Evolutionary conservation across 2,888 invertebrate species (phyloP), one percentile per base, ranked within the genome.

Genomic region (Sclerodermus sp.): DNA sequence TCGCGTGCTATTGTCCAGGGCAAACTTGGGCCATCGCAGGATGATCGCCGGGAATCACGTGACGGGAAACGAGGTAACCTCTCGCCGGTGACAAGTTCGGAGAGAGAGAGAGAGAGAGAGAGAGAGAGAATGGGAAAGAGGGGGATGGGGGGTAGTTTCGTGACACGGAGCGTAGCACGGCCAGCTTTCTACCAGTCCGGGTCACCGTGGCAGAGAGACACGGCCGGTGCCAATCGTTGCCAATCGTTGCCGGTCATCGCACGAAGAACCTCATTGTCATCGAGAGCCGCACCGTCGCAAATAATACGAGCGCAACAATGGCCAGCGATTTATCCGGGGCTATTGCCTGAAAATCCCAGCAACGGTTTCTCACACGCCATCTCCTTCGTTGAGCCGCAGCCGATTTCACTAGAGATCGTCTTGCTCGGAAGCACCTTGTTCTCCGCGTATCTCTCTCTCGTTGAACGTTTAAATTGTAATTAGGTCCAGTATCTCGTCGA

Each of bases 171-270:
- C 60, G 57, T 60, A 63, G 66, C 65, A 68, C 64, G 53, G 54
- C 49, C 15, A 12, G 59, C 64, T 66, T 70, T 70, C 68, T 68
- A 68, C 57, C 16, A 52, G 55, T 57, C 56, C 55, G 64, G 69
- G 69, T 70, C 71, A 73, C 64, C 62, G 63, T 50, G 62, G 62
- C 60, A 56, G 62, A 67, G 63, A 59, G 64, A 69, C 68, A 66
- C 66, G 62, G 64, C 47, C 51, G 60, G 49, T 23, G 23, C 23
- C 23, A 5, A 8, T 8, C 23, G n/a, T n/a, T 23, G 62, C 58
- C 68, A 71, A 70, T 71, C 71, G 66, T 64, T 64, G 68, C 61
- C 62, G 65, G 67, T 65, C 68, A 70, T 69, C 62, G 71, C 70
- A 67, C 68, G 64, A 67, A 58, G n/a, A n/a, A 23, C 64, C 49